Evolutionary conservation across 2,113 vertebrate species (phyloP), one percentile per base, ranked within the genome.

Genomic region (Tylochromis polylepis): DNA sequence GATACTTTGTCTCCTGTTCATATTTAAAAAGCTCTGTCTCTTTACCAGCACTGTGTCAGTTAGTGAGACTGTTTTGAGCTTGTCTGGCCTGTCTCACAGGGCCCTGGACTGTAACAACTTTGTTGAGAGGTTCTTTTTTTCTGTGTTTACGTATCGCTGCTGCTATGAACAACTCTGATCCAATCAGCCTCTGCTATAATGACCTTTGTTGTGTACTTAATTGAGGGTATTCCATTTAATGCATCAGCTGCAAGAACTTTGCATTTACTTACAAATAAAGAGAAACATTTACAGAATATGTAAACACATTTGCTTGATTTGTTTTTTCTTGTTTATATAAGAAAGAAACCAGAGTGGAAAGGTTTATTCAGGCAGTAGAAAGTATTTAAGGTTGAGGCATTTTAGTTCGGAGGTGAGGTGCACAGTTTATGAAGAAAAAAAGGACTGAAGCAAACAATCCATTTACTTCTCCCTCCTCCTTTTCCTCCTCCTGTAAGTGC

Each of bases 241-340:
- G 94, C 94, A 93, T 95, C 93, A 88, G 92, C 92, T 95, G 91
- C 92, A 90, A 95, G 88, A 88, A 95, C 92, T 96, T 95, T 96
- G 91, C 95, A 95, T 96, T 95, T 92, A 95, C 90, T 95, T 94
- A 94, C 91, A 93, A 96, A 96, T 96, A 95, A 97, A 97, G 91
- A 92, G 75, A 90, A 91, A 95, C 92, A 96, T 96, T 96, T 95
- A 89, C 92, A 94, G 89, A 92, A 94, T 88, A 94, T 92, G 91
- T 94, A 87, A 92, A 58, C 24, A 75, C 70, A 58, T 62, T 77
- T 20, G 8, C 59, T 79, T 86, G 56, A 34, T 79, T 89, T 84
- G 89, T 86, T 78, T 90, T 90, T 91, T 93, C 57, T 58, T 85
- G 49, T 79, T 60, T 75, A 36, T 15, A 18, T 27, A 15, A 83